These are phyloP conservation scores for Dissostichus mawsoni DNA, from an alignment of 2,113 vertebrate species.

Conservation along the genomic window DNA sequence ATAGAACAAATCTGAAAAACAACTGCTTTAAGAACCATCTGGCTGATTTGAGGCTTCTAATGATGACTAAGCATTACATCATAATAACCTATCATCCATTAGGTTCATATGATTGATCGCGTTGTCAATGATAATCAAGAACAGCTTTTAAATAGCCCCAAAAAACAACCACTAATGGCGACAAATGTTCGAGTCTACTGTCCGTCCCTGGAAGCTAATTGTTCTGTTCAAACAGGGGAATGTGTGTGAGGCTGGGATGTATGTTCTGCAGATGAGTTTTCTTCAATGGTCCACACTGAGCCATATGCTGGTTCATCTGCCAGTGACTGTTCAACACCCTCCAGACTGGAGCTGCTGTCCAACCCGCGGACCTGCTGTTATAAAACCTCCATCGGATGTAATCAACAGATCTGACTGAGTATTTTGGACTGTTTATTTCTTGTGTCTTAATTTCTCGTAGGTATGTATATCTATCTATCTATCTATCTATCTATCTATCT, in stretches of 20 bases:
- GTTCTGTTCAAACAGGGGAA: constrained; percentile 27
- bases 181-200: constrained; percentile 26
- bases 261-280: constrained; percentile 59
- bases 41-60: too few relatives aligned
- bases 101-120: too few relatives aligned
- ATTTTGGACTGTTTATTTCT: neutral
- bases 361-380: constrained; percentile 66
- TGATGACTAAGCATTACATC: too few relatives aligned
- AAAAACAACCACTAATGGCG: constrained; percentile 8
- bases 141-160: too few relatives aligned
- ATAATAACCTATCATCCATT: too few relatives aligned
- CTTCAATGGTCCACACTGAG: constrained; percentile 63
- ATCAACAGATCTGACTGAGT: constrained; percentile 43
- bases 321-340: constrained; percentile 42
- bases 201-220: constrained; percentile 20
- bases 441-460: too few relatives aligned
- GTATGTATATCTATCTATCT: neutral
- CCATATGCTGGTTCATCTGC: constrained; percentile 57
- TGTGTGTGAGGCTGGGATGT: constrained; percentile 33
- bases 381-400: constrained; percentile 35
- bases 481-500: neutral
- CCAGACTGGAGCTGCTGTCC: constrained; percentile 53
- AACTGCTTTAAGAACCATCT: too few relatives aligned
- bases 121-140: too few relatives aligned
- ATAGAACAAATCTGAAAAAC: too few relatives aligned